phyloP scores from a whole-genome alignment of 2,797 vertebrate species.

The Rhinella marina region DNA sequence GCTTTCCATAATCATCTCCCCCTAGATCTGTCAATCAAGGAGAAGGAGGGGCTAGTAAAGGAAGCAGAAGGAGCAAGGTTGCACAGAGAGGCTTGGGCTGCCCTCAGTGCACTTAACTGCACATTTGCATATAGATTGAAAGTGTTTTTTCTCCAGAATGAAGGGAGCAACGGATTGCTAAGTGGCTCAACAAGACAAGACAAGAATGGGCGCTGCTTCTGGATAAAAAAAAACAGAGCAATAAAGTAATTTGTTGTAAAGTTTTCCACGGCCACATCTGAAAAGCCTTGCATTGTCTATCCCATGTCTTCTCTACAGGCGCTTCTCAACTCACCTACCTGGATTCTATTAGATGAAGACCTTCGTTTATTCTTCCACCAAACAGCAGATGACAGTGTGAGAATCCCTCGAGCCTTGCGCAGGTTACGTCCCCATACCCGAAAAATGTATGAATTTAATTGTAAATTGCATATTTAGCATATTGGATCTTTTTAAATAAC shows the following conservation, averaged over 20 bases:
- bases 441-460: conserved; percentile 80
- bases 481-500: not conserved
- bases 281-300: not conserved
- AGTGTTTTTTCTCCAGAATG: no score
- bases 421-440: conserved; percentile 92
- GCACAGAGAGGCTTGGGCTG: no score
- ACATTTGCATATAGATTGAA: not conserved
- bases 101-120: no score
- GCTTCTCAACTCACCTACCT: conserved; percentile 84
- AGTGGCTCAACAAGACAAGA: no score
- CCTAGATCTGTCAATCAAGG: no score
- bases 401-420: conserved; percentile 83
- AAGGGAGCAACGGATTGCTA: no score
- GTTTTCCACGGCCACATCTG: not conserved
- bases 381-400: conserved; percentile 79
- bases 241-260: not conserved
- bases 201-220: not conserved
- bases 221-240: not conserved
- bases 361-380: conserved; percentile 95
- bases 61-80: no score
- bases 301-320: conserved; percentile 71
- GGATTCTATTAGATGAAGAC: conserved; percentile 86
- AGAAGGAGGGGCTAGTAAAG: no score
- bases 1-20: no score
- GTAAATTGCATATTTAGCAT: not conserved